These are phyloP conservation scores for Chionis minor DNA, from an alignment of 2,113 vertebrate species.

Conservation along the genomic window DNA sequence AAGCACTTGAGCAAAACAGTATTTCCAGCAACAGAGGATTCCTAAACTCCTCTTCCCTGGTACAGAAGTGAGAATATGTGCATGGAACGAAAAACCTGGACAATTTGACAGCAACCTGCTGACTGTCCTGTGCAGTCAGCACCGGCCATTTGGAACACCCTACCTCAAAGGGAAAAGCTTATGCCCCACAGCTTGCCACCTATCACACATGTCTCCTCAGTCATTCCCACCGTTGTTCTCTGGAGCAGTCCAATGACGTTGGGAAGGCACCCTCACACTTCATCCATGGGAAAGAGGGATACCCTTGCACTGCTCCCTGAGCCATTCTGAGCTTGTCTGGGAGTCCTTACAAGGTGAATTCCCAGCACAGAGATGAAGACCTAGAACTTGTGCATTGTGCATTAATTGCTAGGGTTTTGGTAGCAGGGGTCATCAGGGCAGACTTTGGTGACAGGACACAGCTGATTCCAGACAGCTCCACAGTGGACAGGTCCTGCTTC, in stretches of 20 bases:
- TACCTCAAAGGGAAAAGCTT: background rate
- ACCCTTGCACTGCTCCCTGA: background rate
- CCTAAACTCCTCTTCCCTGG: background rate
- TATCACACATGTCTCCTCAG: background rate
- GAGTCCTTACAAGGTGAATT: background rate
- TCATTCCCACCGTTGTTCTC: background rate
- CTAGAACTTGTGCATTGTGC: background rate
- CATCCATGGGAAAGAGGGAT: accelerated
- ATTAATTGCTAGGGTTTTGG: background rate
- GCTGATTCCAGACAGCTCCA: background rate
- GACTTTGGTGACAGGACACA: background rate
- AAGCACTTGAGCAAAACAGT: background rate
- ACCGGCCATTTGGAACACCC: background rate
- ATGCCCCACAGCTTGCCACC: background rate
- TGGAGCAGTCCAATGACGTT: accelerated
- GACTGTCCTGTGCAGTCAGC: background rate
- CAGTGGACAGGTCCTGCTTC: background rate
- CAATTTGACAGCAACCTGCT: background rate
- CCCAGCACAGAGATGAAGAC: background rate
- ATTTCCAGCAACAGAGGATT: background rate
- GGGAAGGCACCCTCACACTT: background rate
- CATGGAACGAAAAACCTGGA: background rate
- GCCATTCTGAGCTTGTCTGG: background rate
- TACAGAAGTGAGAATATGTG: background rate
- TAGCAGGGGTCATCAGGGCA: background rate